A percentile compares a stretch with the other conserved stretches of the same genome.
phyloP scores from a whole-genome alignment of 2,113 vertebrate species.

The Sinocyclocheilus grahami region DNA sequence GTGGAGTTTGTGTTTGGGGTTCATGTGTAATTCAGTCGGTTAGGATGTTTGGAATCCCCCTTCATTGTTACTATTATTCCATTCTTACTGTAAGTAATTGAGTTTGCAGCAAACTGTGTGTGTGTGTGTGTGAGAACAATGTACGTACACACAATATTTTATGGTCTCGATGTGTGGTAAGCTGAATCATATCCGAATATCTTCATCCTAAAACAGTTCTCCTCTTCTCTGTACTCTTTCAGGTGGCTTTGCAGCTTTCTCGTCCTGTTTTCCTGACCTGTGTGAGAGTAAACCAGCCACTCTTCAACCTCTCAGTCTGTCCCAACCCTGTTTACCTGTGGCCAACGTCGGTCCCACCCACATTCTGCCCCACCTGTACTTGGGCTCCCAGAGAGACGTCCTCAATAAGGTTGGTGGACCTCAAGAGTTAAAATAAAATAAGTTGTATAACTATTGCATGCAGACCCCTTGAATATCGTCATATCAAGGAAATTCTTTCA shows the following conservation, averaged over 20 bases:
- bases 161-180: background rate
- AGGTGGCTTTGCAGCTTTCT: slow-evolving; percentile 97
- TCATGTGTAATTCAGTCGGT: slow-evolving; percentile 20
- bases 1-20: slow-evolving; percentile 21
- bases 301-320: slow-evolving; percentile 91
- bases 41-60: slow-evolving; percentile 54
- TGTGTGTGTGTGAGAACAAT: background rate
- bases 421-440: background rate
- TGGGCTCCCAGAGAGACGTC: slow-evolving; percentile 97
- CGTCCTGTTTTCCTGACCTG: slow-evolving; percentile 92
- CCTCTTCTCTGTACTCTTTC: slow-evolving; percentile 26
- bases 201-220: background rate
- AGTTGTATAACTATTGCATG: too few relatives aligned
- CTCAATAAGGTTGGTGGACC: slow-evolving; percentile 85
- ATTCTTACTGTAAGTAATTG: slow-evolving; percentile 5
- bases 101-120: background rate
- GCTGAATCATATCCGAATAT: background rate
- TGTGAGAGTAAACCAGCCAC: slow-evolving; percentile 90
- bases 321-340: slow-evolving; percentile 92
- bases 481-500: background rate
- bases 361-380: slow-evolving; percentile 95
- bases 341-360: slow-evolving; percentile 91
- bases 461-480: too few relatives aligned
- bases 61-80: slow-evolving; percentile 44
- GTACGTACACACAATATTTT: background rate